phyloP scores from a whole-genome alignment of 2,888 invertebrate genomes.

The Drosophila gaucha region DNA sequence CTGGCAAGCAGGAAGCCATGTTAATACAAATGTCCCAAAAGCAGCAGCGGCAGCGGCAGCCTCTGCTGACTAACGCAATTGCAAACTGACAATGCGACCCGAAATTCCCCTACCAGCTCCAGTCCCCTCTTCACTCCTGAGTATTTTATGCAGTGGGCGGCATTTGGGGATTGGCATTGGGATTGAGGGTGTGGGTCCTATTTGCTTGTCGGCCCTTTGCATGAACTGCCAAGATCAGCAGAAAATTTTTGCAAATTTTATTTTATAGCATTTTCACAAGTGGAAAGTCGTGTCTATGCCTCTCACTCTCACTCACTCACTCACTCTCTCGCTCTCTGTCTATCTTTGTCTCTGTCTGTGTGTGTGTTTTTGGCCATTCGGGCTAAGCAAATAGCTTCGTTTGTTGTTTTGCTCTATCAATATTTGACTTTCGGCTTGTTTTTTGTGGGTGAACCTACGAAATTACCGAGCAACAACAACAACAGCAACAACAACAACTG shows the following conservation, averaged over 20 bases:
- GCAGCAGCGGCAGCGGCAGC: constrained; percentile 39
- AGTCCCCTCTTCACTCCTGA: not conserved
- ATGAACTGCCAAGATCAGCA: constrained; percentile 81
- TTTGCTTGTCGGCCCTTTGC: constrained; percentile 69
- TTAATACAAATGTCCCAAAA: constrained; percentile 73
- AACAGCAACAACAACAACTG: not conserved
- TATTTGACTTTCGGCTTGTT: constrained; percentile 78
- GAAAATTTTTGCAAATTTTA: constrained; percentile 81
- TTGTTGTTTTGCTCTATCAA: constrained; percentile 78
- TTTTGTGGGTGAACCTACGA: constrained; percentile 69
- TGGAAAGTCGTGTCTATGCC: constrained; percentile 73
- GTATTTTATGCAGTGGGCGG: constrained; percentile 66
- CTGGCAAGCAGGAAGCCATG: constrained; percentile 70
- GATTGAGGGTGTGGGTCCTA: constrained; percentile 35
- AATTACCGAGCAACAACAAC: constrained; percentile 61
- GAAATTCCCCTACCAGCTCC: not conserved
- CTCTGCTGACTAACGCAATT: constrained; percentile 76
- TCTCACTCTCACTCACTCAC: constrained; percentile 1
- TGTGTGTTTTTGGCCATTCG: constrained; percentile 54
- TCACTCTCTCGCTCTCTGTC: not conserved
- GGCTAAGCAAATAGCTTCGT: constrained; percentile 79
- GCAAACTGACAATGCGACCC: constrained; percentile 65
- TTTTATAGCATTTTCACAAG: constrained; percentile 79
- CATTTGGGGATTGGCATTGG: constrained; percentile 28
- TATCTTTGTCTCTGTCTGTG: constrained; percentile 1